Conservation (phyloP, 2,113 vertebrate genomes). For the Xerus inauris region DNA sequence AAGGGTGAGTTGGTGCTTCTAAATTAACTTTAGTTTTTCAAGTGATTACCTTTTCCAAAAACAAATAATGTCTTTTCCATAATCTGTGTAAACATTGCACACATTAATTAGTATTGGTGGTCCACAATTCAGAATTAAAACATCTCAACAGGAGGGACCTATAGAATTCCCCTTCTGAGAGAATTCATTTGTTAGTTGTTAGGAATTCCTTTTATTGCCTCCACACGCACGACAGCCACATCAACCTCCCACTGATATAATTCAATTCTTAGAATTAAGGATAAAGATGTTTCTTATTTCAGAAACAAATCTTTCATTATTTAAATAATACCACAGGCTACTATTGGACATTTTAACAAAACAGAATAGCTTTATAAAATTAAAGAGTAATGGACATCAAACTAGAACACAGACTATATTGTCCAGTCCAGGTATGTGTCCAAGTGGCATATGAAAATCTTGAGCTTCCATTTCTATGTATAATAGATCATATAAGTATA, state of each 20-base stretch:
- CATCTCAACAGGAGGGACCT: slow-evolving; percentile 59
- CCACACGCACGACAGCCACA: background rate
- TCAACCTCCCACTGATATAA: slow-evolving; percentile 70
- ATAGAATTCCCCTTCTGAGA: slow-evolving; percentile 33
- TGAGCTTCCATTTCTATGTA: background rate
- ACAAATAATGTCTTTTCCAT: slow-evolving; percentile 29
- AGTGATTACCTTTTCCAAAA: slow-evolving; percentile 53
- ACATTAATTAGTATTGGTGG: slow-evolving; percentile 51
- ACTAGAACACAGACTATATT: background rate
- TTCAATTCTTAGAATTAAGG: slow-evolving; percentile 55
- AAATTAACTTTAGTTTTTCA: slow-evolving; percentile 45
- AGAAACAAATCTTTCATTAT: slow-evolving; percentile 66
- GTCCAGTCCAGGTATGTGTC: background rate
- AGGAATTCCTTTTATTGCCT: slow-evolving; percentile 57
- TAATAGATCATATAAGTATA: background rate
- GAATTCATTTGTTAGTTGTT: background rate
- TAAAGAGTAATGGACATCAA: background rate
- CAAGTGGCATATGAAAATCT: background rate
- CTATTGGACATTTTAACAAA: slow-evolving; percentile 52
- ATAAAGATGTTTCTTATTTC: slow-evolving; percentile 44
- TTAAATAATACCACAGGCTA: slow-evolving; percentile 59
- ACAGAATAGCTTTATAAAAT: slow-evolving; percentile 26
- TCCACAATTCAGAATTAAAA: slow-evolving; percentile 51
- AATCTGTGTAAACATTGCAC: background rate
- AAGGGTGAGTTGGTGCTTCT: background rate